Base-by-base conservation (phyloP, 30 jellyfish, hydroid and myxozoan genomes). In the Calvadosia cruxmelitensis region DNA sequence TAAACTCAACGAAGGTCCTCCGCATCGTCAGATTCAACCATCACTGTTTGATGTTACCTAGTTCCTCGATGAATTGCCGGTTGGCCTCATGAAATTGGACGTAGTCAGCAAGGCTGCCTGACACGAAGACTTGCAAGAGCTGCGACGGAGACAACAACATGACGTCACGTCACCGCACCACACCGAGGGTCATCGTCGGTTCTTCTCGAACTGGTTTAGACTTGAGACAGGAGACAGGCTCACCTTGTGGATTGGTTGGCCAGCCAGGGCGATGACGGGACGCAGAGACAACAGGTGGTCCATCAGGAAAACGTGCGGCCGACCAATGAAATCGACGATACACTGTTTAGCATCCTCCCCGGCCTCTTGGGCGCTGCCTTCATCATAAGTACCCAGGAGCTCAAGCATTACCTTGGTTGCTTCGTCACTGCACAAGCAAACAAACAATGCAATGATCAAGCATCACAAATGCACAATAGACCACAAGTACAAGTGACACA, bases 321-420 rank as follows among this genome's bases (percentile, higher is more conserved):
- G 78, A 15, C 64, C 64, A 36, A 86, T 74, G 73, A 86, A 86
- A 63, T 86, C 85, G 5, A 86, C 65, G 50, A 86, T 75, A 31
- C 96, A 86, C 33, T 79, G 77, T 73, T 71, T 63, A 0, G 96
- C 96, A 73, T 86, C 96, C 2, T 79, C 96, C 53, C 76, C 75
- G 1, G 96, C 96, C 34, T 66, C 94, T 23, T 82, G 49, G 0
- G 96, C 96, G 64, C 82, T 68, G 49, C 53, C 74, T 32, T 86
- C 96, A 50, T 86, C 96, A 63, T 86, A 86, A 2, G 96, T 86
- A 2, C 85, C 76, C 13, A 86, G 69, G 27, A 86, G 70, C 51
- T 86, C 94, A 1, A 86, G 80, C 94, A 86, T 86, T 30, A 86
- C 96, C 23, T 76, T 75, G 20, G 96, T 86, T 12, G 96, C 96